phyloP scores from a whole-genome alignment of 53 echinoderm and acorn worm species.

The Patiria pectinifera region DNA sequence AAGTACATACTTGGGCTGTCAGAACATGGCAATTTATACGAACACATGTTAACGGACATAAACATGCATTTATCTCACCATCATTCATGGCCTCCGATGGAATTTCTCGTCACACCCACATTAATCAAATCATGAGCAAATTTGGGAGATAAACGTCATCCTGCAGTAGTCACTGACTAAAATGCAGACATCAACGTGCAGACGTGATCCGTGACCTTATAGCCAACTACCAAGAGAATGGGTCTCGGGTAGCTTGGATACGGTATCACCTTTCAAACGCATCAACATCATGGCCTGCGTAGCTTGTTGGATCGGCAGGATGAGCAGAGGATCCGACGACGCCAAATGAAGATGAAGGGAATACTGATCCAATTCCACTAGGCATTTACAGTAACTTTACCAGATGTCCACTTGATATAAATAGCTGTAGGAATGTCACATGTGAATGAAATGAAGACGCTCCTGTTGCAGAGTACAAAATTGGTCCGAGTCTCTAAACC shows the following conservation, averaged over 20 bases:
- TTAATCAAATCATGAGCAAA: background rate
- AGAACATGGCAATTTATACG: background rate
- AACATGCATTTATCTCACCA: background rate
- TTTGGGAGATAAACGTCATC: too few relatives aligned
- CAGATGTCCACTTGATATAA: constrained; percentile 37
- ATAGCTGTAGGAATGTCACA: constrained; percentile 29
- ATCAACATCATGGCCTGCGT: background rate
- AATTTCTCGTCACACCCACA: background rate
- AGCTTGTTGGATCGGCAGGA: background rate
- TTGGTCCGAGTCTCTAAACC: background rate
- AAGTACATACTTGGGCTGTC: background rate
- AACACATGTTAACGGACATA: too few relatives aligned
- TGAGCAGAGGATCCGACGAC: background rate
- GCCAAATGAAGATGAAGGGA: background rate
- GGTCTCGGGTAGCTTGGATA: background rate
- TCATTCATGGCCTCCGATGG: background rate
- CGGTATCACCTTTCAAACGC: too few relatives aligned
- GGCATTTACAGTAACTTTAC: constrained; percentile 9
- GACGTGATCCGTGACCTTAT: background rate
- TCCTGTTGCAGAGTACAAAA: background rate
- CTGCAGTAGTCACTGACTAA: too few relatives aligned
- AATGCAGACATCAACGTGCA: background rate
- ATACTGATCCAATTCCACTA: constrained; percentile 52
- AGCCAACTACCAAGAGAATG: background rate
- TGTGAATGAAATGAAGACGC: constrained; percentile 14